phyloP scores from a whole-genome alignment of 2,113 vertebrate species.

The Silurus glanis region DNA sequence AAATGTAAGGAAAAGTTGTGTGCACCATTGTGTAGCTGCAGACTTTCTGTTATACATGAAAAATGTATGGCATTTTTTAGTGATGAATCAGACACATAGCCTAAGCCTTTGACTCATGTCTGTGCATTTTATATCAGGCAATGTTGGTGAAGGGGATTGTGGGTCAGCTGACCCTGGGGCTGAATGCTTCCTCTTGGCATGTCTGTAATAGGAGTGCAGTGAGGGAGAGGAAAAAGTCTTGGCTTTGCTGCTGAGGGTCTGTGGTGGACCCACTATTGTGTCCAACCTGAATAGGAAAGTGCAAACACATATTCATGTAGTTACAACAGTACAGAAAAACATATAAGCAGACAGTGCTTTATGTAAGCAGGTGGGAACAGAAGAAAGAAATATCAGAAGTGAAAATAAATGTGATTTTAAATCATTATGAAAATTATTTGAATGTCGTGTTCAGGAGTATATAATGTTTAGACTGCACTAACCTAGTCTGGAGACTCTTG shows the following conservation, averaged over 20 bases:
- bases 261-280: constrained; percentile 74
- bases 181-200: constrained; percentile 68
- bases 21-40: not conserved
- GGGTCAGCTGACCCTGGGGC: constrained; percentile 67
- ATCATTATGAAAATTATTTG: not conserved
- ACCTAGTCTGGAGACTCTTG: constrained; percentile 98
- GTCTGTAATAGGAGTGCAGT: constrained; percentile 75
- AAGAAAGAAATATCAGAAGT: not conserved
- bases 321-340: constrained; percentile 25
- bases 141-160: constrained; percentile 40
- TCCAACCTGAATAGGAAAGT: constrained; percentile 73
- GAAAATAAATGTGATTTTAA: constrained; percentile 3
- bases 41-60: not conserved
- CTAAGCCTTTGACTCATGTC: constrained; percentile 38
- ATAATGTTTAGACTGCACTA: constrained; percentile 51
- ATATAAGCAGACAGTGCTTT: constrained; percentile 15
- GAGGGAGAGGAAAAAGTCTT: constrained; percentile 77
- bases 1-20: not conserved
- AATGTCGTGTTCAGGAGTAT: not conserved
- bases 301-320: constrained; percentile 47
- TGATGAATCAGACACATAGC: constrained; percentile 31
- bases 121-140: constrained; percentile 4
- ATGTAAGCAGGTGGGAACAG: not conserved
- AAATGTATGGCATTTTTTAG: not conserved
- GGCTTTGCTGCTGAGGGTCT: constrained; percentile 66